These are phyloP conservation scores for Nyleta sp. DNA, from an alignment of 2,888 invertebrate species.

Conservation along the genomic window DNA sequence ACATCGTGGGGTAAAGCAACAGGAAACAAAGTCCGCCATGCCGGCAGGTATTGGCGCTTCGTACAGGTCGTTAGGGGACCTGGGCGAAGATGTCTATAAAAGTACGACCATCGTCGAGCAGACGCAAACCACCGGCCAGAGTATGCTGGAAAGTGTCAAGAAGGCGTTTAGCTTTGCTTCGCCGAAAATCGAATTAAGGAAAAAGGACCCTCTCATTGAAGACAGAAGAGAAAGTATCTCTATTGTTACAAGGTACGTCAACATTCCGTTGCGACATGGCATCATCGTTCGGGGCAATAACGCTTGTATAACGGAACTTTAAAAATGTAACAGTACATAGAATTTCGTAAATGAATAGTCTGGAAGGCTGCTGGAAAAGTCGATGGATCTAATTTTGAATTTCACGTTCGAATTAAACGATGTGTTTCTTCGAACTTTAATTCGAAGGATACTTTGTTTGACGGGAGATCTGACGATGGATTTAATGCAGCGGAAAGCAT, in stretches of 20 bases:
- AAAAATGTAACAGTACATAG: constrained; percentile 2
- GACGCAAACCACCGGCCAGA: constrained; percentile 83
- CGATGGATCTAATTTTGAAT: too few relatives aligned
- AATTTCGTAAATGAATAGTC: too few relatives aligned
- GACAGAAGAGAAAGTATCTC: constrained; percentile 80
- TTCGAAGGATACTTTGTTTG: too few relatives aligned
- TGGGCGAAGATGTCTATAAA: constrained; percentile 86
- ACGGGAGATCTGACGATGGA: too few relatives aligned
- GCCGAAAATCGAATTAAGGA: constrained; percentile 80
- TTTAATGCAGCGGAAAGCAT: too few relatives aligned
- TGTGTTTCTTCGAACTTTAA: too few relatives aligned
- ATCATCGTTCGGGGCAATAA: background rate
- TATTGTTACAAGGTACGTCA: constrained; percentile 81
- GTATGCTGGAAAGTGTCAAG: constrained; percentile 85
- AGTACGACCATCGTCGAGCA: constrained; percentile 85
- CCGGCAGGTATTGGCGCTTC: constrained; percentile 86
- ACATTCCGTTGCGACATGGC: constrained; percentile 21
- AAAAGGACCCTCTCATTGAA: constrained; percentile 80
- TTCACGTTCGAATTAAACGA: too few relatives aligned
- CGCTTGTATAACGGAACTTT: background rate
- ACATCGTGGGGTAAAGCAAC: constrained; percentile 57
- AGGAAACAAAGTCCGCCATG: constrained; percentile 82
- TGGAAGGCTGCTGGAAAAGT: too few relatives aligned
- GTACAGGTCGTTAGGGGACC: constrained; percentile 85
- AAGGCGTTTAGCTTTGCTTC: constrained; percentile 85